Evolutionary conservation across 2,113 vertebrate genomes (phyloP), one percentile per base, ranked within the genome.

Genomic region (Todiramphus chloris): DNA sequence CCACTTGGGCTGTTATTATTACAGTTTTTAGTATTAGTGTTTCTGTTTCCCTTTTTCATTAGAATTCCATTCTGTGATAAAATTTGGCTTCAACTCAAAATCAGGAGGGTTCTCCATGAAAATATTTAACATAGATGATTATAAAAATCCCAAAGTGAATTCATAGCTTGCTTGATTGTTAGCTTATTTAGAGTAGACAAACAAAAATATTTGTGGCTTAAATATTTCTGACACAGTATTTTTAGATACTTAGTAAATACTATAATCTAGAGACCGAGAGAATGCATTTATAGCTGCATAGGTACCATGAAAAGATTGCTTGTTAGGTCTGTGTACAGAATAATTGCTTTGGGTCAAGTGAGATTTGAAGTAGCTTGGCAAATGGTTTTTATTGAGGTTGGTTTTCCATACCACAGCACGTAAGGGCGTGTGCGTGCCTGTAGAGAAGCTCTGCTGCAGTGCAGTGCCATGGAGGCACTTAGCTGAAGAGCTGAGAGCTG

Each of bases 361-460:
- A 93, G 28, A 11, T 74, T 83, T 94, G 66, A 89, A 92, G 74
- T 67, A 79, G n/a, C 48, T 72, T 68, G 63, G 62, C 20, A 62
- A 31, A 9, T 39, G 28, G 9, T 63, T 81, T 48, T 20, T 56
- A 13, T 5, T 23, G 23, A 30, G 41, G 16, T 55, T 87, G 37
- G 6, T 33, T 72, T 92, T 92, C 58, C 7, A 1, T 76, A 4
- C 16, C n/a, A 8, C 27, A 37, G 48, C 37, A 13, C 28, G 1
- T 50, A n/a, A 37, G 0, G 1, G 10, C 0, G 0, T 14, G 18
- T n/a, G 14, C 63, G 18, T 76, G 53, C 43, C 27, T 68, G 50
- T 64, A 39, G 60, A 78, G 83, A 43, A 76, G 31, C 66, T 81
- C 56, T 87, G 43, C 66, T 89, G 53, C 66, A 44, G 37, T 69